Conservation (phyloP, 2,797 vertebrate genomes). For the Hapalemur alaotrensis region DNA sequence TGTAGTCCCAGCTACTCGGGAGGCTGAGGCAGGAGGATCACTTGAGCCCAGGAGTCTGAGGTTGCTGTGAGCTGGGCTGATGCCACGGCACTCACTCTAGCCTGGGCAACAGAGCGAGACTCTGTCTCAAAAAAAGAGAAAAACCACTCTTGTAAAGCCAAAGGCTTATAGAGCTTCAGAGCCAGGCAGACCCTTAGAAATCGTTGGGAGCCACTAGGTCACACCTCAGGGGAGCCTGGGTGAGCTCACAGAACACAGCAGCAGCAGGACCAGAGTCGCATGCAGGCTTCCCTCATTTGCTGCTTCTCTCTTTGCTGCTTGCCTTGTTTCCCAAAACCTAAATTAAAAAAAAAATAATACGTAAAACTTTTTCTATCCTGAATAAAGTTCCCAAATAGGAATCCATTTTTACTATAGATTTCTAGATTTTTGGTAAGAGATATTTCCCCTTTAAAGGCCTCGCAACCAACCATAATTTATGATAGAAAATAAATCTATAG, state of each 20-base stretch:
- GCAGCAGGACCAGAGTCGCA: neutral
- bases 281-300: neutral
- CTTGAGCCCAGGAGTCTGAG: no score
- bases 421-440: conserved; percentile 20
- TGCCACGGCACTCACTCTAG: no score
- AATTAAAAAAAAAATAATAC: neutral
- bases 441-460: neutral
- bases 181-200: neutral
- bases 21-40: no score
- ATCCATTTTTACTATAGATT: conserved; percentile 13
- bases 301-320: neutral
- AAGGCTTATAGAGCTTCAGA: neutral
- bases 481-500: neutral
- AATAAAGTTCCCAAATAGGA: conserved; percentile 16
- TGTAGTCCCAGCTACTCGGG: no score
- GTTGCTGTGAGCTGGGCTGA: no score
- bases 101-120: no score
- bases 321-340: neutral
- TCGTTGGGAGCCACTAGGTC: neutral
- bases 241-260: neutral
- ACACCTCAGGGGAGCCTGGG: neutral
- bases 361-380: neutral
- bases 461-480: neutral
- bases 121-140: neutral
- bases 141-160: neutral